Percentiles rank a stretch among this genome's conserved stretches.
Conservation (phyloP, 1,140 invertebrate species). For the Geopemphigus sp. region DNA sequence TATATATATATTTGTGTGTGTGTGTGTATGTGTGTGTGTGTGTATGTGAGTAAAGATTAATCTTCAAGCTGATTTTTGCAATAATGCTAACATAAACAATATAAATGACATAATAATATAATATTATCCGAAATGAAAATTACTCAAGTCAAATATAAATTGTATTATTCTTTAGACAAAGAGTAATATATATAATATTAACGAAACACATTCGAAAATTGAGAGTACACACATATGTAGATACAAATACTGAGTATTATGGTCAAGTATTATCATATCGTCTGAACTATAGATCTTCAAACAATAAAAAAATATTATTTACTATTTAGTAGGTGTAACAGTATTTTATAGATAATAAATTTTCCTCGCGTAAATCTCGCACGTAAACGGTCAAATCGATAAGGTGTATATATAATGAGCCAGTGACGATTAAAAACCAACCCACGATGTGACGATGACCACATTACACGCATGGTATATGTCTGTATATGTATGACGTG, state of each 20-base stretch:
- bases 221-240: too few species aligned
- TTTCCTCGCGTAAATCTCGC: background rate
- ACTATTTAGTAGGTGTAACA: too few species aligned
- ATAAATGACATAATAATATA: background rate
- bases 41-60: conserved; percentile 16
- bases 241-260: too few species aligned
- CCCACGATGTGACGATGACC: background rate
- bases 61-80: background rate
- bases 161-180: too few species aligned
- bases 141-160: background rate
- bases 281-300: background rate
- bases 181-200: too few species aligned
- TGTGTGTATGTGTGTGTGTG: background rate
- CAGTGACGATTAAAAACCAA: background rate
- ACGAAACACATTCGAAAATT: too few species aligned
- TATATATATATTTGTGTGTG: too few species aligned
- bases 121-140: background rate
- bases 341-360: background rate
- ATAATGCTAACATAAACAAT: background rate
- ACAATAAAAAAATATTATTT: conserved; percentile 9
- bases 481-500: background rate
- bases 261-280: too few species aligned
- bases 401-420: background rate
- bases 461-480: background rate
- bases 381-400: background rate